Conservation (phyloP, 2,113 vertebrate genomes). For the Macquaria australasica region DNA sequence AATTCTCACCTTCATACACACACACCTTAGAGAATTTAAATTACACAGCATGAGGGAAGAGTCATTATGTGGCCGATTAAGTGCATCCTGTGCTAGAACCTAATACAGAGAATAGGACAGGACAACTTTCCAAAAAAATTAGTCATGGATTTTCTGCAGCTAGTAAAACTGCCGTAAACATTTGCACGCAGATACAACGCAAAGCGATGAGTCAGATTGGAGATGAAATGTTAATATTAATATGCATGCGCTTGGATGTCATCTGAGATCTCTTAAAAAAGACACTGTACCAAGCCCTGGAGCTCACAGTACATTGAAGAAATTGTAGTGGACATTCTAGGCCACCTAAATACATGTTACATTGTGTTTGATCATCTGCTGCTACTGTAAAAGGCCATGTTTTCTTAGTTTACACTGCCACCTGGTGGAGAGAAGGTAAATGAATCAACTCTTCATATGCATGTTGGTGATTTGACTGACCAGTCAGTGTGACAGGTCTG, state of each 20-base stretch:
- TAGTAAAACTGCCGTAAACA: background rate
- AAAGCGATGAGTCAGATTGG: background rate
- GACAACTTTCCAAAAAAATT: background rate
- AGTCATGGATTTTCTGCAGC: background rate
- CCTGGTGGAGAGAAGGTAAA: conserved; percentile 51
- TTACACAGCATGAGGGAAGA: background rate
- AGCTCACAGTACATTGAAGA: conserved; percentile 31
- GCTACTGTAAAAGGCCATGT: background rate
- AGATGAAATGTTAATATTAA: conserved; percentile 18
- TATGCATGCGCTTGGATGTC: conserved; percentile 18
- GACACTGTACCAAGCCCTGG: background rate
- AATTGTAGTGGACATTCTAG: conserved; percentile 46
- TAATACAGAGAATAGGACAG: background rate
- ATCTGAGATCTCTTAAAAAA: conserved; percentile 21
- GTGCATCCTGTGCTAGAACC: background rate
- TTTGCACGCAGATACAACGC: background rate
- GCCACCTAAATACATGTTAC: conserved; percentile 23
- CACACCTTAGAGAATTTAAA: background rate
- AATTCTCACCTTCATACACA: conserved; percentile 1
- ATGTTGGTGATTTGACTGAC: background rate
- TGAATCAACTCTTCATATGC: background rate
- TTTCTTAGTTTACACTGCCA: conserved; percentile 60
- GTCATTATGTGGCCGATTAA: background rate
- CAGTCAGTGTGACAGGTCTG: background rate
- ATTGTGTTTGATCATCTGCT: conserved; percentile 37